Evolutionary conservation across 2,113 vertebrate species (phyloP), one percentile per base, ranked within the genome.

Genomic region (Perca flavescens): DNA sequence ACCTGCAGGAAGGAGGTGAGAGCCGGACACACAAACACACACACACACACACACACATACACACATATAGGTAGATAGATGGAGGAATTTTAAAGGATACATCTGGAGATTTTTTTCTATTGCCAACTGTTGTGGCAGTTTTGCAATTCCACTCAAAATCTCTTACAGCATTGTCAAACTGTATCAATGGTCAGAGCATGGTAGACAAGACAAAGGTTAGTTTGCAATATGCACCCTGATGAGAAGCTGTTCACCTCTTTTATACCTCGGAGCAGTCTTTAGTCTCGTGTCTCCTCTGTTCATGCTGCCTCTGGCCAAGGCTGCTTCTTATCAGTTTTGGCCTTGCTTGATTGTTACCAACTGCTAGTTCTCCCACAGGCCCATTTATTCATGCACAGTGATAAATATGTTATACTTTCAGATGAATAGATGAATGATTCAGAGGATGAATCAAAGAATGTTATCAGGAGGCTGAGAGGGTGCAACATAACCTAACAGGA

Each of bases 1-100:
- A 99, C 87, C 93, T 99, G 82, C 95, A 96, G 71, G 93, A 94
- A 2, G 97, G 97, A 61, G 98, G 98, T 99, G 77, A 90, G 4
- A 15, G 6, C 15, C 5, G 25, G 1, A 15, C 21, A 60, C 46
- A 19, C n/a, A 21, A 5, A 5, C 40, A 54, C 31, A 52, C 19
- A 47, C 22, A 54, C 22, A 34, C 13, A 22, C 22, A 52, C 50
- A 0, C 13, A 46, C 3, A 28, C 21, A 43, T 34, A n/a, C 17
- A 36, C 21, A 16, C 17, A 58, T 6, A 61, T 11, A 54, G 10
- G 34, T 9, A 40, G 40, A 40, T 10, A 9, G 9, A 40, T 10
- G 40, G 10, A 40, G 36, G 36, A 43, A 43, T 43, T 43, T 43
- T 11, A 43, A 43, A 43, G 40, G 40, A 43, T 10, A 11, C 40